Conservation (phyloP, 2,888 invertebrate genomes). For the Zeuzera pyrina region DNA sequence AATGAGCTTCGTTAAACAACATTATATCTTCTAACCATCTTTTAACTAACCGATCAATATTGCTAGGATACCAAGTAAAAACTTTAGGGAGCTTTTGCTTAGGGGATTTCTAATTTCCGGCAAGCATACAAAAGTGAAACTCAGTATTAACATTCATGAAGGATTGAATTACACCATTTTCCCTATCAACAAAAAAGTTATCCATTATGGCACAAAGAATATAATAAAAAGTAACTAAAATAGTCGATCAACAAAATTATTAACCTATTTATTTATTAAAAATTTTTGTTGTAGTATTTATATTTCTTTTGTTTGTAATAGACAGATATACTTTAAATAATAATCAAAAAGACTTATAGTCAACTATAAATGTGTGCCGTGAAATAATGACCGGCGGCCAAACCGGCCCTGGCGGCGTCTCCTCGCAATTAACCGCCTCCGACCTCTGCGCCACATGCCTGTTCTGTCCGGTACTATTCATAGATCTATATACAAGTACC, state of each 20-base stretch:
- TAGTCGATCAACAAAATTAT: too few relatives aligned
- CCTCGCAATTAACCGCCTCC: constrained; percentile 66
- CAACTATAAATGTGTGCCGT: constrained; percentile 55
- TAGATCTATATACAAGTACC: constrained; percentile 23
- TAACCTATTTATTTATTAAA: too few relatives aligned
- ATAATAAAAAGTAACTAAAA: too few relatives aligned
- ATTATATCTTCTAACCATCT: too few relatives aligned
- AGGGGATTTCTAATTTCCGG: constrained; percentile 61
- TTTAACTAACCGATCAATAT: constrained; percentile 62
- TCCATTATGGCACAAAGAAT: too few relatives aligned
- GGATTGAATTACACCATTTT: constrained; percentile 1
- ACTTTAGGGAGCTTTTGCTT: constrained; percentile 33
- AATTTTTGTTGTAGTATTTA: too few relatives aligned
- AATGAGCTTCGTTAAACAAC: too few relatives aligned
- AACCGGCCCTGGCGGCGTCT: constrained; percentile 51
- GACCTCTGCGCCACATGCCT: constrained; percentile 52
- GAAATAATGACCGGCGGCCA: constrained; percentile 51
- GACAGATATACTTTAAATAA: too few relatives aligned
- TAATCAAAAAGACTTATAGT: too few relatives aligned
- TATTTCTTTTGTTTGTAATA: too few relatives aligned
- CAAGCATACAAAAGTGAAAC: constrained; percentile 41
- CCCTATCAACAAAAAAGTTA: too few relatives aligned
- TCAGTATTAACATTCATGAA: constrained; percentile 8
- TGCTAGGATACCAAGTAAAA: constrained; percentile 55
- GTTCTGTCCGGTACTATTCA: constrained; percentile 40